Conservation (phyloP, 2,888 invertebrate species). For the Pyrochroa serraticornis region DNA sequence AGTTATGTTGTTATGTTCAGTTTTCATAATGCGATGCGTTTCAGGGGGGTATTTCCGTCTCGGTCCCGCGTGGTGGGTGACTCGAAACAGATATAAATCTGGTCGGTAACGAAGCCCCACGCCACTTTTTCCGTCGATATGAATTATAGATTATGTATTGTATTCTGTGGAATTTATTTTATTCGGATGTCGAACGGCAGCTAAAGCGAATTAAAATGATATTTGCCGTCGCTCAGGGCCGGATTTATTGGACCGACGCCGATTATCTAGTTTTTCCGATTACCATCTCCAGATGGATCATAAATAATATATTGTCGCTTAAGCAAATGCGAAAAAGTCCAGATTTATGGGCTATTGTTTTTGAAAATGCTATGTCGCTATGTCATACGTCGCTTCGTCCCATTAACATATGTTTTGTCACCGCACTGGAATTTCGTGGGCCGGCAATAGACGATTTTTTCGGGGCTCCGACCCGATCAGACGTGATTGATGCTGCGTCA, state of each 20-base stretch:
- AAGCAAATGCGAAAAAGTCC: constrained; percentile 21
- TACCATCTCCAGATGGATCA: constrained; percentile 23
- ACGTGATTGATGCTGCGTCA: constrained; percentile 22
- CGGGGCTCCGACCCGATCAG: constrained; percentile 1
- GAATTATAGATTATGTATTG: constrained; percentile 57
- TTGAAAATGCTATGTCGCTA: constrained; percentile 35
- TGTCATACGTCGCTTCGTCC: constrained; percentile 42
- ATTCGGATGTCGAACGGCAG: constrained; percentile 47
- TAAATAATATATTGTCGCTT: constrained; percentile 16
- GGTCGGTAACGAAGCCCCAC: constrained; percentile 41
- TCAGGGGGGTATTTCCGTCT: constrained; percentile 11
- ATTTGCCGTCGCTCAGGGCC: constrained; percentile 45
- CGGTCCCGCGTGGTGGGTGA: constrained; percentile 35
- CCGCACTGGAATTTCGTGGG: constrained; percentile 35
- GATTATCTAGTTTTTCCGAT: constrained; percentile 9
- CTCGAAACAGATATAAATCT: constrained; percentile 43
- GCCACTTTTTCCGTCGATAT: constrained; percentile 46
- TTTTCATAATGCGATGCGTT: constrained; percentile 13
- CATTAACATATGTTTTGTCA: constrained; percentile 48
- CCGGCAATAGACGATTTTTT: constrained; percentile 20
- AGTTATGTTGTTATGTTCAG: constrained; percentile 50
- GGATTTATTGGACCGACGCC: constrained; percentile 34
- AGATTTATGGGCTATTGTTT: constrained; percentile 46
- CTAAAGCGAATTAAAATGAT: constrained; percentile 50
- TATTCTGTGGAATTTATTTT: constrained; percentile 52